These are phyloP conservation scores for Oryctes rhinoceros DNA, from an alignment of 1,140 invertebrate species.

Conservation along the genomic window DNA sequence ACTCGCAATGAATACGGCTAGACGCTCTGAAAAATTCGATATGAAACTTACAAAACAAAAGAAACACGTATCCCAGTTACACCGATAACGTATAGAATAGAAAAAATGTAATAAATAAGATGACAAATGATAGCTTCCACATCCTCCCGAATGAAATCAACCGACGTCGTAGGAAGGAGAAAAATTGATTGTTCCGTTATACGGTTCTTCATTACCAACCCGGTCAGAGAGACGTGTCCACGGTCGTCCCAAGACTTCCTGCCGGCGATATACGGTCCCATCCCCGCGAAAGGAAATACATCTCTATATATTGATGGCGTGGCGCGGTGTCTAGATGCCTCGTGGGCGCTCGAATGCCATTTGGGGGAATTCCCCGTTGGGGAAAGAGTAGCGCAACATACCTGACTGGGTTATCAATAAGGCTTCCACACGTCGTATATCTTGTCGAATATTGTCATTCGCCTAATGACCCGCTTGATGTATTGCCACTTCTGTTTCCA, in stretches of 20 bases:
- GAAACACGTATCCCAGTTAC: too few relatives aligned
- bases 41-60: too few relatives aligned
- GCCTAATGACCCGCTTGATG: constrained; percentile 40
- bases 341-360: neutral
- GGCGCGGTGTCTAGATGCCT: neutral
- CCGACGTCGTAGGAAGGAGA: neutral
- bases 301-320: constrained; percentile 7
- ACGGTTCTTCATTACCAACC: neutral
- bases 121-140: constrained; percentile 1
- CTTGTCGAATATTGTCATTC: constrained; percentile 40
- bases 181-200: constrained; percentile 26
- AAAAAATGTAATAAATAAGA: neutral
- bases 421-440: constrained; percentile 39
- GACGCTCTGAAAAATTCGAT: too few relatives aligned
- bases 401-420: constrained; percentile 41
- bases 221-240: neutral
- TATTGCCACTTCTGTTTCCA: constrained; percentile 39
- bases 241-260: neutral
- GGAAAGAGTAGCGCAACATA: constrained; percentile 20
- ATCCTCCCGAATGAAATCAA: constrained; percentile 15
- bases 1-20: too few relatives aligned
- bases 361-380: constrained; percentile 22
- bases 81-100: too few relatives aligned
- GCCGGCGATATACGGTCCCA: neutral
- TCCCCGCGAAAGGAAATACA: constrained; percentile 20